Evolutionary conservation across 2,113 vertebrate species (phyloP).

Genomic region (Nothobranchius kuhntae): DNA sequence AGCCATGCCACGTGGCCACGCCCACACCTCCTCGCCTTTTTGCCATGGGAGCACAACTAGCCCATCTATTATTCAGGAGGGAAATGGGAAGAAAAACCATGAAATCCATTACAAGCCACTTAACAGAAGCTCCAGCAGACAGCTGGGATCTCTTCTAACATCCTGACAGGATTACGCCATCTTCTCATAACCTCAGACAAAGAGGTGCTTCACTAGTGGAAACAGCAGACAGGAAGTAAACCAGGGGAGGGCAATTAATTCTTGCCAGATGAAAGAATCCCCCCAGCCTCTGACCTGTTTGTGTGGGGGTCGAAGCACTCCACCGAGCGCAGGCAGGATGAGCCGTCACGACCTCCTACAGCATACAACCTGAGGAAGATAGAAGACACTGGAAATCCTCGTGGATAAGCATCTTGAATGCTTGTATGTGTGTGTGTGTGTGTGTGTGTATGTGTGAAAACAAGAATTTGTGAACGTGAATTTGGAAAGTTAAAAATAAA

Average conservation of each 20-base stretch:
- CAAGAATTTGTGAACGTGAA: conserved; percentile 6
- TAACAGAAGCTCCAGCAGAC: conserved; percentile 1
- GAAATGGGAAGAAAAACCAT: neutral
- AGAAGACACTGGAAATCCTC: conserved; percentile 20
- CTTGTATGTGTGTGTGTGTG: neutral
- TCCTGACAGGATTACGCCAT: conserved; percentile 35
- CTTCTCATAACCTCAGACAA: conserved; percentile 25
- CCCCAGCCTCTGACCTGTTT: conserved; percentile 83
- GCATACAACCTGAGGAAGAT: conserved; percentile 88
- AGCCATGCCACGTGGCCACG: conserved; percentile 95
- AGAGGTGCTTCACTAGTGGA: conserved; percentile 1
- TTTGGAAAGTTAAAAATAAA: conserved; percentile 24
- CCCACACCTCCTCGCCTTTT: conserved; percentile 96
- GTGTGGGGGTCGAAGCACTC: conserved; percentile 99
- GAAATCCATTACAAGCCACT: neutral
- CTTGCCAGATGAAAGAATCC: conserved; percentile 23
- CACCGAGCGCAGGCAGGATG: conserved; percentile 96
- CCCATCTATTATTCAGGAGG: conserved; percentile 85
- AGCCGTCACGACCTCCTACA: conserved; percentile 96
- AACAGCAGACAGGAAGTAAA: conserved; percentile 36
- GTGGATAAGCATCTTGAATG: conserved; percentile 19
- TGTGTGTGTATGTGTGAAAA: neutral
- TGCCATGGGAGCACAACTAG: conserved; percentile 91
- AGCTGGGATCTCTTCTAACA: conserved; percentile 11
- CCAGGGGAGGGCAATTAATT: conserved; percentile 30